These are phyloP conservation scores for Eretmocerus hayati DNA, from an alignment of 2,888 invertebrate genomes.

Conservation along the genomic window DNA sequence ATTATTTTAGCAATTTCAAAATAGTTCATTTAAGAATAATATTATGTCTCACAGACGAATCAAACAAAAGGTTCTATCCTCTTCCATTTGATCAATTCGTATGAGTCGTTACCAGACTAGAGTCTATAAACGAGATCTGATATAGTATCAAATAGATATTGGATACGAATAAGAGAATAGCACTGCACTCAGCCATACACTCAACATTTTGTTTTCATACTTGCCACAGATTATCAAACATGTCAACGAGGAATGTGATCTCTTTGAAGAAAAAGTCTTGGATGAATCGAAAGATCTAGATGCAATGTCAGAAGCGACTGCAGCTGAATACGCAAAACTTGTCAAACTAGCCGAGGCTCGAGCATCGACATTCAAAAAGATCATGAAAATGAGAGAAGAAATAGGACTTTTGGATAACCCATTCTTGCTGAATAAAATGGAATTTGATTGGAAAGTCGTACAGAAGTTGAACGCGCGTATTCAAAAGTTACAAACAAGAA, in stretches of 20 bases:
- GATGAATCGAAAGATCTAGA: conserved; percentile 2
- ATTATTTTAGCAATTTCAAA: too few species aligned
- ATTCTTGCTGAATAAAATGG: conserved; percentile 23
- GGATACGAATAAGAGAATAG: too few species aligned
- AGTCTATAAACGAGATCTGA: too few species aligned
- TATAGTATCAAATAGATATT: too few species aligned
- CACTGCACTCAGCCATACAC: too few species aligned
- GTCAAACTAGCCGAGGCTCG: conserved; percentile 15
- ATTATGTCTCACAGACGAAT: too few species aligned
- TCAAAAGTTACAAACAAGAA: not conserved
- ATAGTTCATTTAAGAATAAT: too few species aligned
- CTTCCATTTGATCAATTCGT: too few species aligned
- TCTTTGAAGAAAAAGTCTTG: conserved; percentile 12
- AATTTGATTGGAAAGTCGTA: conserved; percentile 5
- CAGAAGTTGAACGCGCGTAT: not conserved
- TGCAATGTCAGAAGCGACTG: conserved; percentile 6
- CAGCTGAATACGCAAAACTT: conserved; percentile 9
- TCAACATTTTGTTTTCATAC: too few species aligned
- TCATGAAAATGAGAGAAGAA: conserved; percentile 16
- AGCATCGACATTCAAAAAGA: conserved; percentile 20
- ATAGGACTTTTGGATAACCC: conserved; percentile 21
- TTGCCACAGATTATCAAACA: conserved; percentile 24
- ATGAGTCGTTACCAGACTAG: too few species aligned
- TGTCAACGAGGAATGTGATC: conserved; percentile 22
- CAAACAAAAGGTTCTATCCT: too few species aligned